Conservation (phyloP, 2,888 invertebrate genomes). For the Idaea biselata region DNA sequence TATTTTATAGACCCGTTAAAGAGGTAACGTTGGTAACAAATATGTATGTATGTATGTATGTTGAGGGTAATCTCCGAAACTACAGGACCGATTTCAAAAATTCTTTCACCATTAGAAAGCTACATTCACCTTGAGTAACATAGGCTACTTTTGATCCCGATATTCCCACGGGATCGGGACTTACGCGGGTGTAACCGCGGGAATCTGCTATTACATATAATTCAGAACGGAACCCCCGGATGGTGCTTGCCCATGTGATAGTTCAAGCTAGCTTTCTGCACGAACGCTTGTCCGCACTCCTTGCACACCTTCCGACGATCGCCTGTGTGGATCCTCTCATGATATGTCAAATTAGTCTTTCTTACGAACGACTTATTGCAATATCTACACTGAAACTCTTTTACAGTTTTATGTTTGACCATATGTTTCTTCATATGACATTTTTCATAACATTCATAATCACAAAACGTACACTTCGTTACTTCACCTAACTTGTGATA, state of each 20-base stretch:
- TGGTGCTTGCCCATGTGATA: slow-evolving; percentile 31
- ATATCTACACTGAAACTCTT: not conserved
- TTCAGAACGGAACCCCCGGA: slow-evolving; percentile 2
- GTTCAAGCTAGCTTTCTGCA: slow-evolving; percentile 30
- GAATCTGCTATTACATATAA: not conserved
- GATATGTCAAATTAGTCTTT: slow-evolving; percentile 10
- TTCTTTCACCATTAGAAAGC: too few species aligned
- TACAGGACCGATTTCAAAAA: too few species aligned
- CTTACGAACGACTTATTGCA: not conserved
- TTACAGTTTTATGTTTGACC: slow-evolving; percentile 1
- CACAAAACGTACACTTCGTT: slow-evolving; percentile 17
- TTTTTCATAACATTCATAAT: slow-evolving; percentile 8
- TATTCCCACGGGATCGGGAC: too few species aligned
- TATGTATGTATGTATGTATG: too few species aligned
- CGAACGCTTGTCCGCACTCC: slow-evolving; percentile 25
- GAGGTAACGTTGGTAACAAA: too few species aligned
- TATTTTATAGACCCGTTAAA: too few species aligned
- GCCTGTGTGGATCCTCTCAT: slow-evolving; percentile 33
- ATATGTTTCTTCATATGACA: slow-evolving; percentile 2
- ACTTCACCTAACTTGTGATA: slow-evolving; percentile 18
- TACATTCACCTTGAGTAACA: too few species aligned
- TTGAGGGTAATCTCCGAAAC: too few species aligned
- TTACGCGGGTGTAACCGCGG: too few species aligned
- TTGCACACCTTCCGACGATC: slow-evolving; percentile 27
- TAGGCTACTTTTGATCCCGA: too few species aligned